A percentile compares a stretch with the other conserved stretches of the same genome.
phyloP scores from a whole-genome alignment of 37 sponge, comb jelly and placozoan genomes.

The Geodia barretti region DNA sequence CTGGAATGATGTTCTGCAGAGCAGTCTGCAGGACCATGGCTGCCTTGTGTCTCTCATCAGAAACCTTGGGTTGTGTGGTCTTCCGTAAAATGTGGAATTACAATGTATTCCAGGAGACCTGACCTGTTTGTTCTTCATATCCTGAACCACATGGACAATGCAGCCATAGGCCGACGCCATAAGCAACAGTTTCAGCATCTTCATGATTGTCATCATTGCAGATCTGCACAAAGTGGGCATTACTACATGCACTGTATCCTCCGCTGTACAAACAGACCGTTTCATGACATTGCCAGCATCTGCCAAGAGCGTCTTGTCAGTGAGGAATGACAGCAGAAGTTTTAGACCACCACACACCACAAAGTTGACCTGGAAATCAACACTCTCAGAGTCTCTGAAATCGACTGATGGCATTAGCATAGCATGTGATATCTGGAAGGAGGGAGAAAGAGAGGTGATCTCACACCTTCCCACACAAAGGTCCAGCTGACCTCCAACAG shows the following conservation, averaged over 20 bases:
- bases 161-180: conserved; percentile 52
- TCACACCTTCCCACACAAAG: no score
- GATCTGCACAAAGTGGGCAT: no score
- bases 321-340: conserved; percentile 48
- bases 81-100: no score
- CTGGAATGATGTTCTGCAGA: conserved; percentile 36
- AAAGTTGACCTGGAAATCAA: conserved; percentile 79
- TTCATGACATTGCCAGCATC: conserved; percentile 34
- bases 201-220: conserved; percentile 29
- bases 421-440: conserved; percentile 55
- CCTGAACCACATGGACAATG: conserved; percentile 49
- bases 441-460: conserved; percentile 1
- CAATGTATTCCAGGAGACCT: background rate
- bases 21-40: conserved; percentile 55
- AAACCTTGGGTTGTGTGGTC: no score
- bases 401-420: conserved; percentile 80
- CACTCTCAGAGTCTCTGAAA: conserved; percentile 53
- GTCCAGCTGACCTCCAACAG: conserved; percentile 58
- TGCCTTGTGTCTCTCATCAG: conserved; percentile 29
- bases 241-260: no score
- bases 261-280: no score
- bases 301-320: conserved; percentile 46
- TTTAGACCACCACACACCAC: conserved; percentile 62
- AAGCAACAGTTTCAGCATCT: conserved; percentile 61
- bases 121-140: conserved; percentile 33